Percentiles rank a stretch among this genome's conserved stretches.
These are phyloP conservation scores for Columba janthina DNA, from an alignment of 2,113 vertebrate species.

Conservation along the genomic window DNA sequence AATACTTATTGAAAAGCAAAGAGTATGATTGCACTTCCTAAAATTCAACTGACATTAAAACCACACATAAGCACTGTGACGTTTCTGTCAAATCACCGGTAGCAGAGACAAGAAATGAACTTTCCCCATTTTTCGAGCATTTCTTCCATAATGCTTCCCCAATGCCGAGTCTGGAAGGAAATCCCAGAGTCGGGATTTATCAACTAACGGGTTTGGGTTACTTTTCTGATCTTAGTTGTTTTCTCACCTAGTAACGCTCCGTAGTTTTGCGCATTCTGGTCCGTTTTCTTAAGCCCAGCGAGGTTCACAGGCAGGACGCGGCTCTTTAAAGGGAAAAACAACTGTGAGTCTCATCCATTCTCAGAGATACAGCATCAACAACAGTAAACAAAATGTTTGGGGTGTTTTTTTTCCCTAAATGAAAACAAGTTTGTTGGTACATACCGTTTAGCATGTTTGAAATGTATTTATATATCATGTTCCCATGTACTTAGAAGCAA, in stretches of 20 bases:
- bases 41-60: background rate
- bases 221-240: background rate
- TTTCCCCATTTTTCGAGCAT: background rate
- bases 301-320: background rate
- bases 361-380: background rate
- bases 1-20: background rate
- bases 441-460: background rate
- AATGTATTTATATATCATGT: accelerated
- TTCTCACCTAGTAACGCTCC: background rate
- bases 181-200: background rate
- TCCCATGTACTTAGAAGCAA: background rate
- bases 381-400: background rate
- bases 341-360: background rate
- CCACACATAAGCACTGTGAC: background rate
- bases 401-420: background rate
- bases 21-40: background rate
- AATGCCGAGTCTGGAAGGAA: background rate
- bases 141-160: background rate
- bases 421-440: background rate
- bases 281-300: background rate
- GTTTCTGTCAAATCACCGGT: background rate
- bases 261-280: background rate
- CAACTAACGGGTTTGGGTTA: too few relatives aligned
- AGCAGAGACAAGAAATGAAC: background rate
- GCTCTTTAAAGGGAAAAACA: background rate